Evolutionary conservation across 2,113 vertebrate genomes (phyloP).

Genomic region (Phylloscopus whistleri): DNA sequence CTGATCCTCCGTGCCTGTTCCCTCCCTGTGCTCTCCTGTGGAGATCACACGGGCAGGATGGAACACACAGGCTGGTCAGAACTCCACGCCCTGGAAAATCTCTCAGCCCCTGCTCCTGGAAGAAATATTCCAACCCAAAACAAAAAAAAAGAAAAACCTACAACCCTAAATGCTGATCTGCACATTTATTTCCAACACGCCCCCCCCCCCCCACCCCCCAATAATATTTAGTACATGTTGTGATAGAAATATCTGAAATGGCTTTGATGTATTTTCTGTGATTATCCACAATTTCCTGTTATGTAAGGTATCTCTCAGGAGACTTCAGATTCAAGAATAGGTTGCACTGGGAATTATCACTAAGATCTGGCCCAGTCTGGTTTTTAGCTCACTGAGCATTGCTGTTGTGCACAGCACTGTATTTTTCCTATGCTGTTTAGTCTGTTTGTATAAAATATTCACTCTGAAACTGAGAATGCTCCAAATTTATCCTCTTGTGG

Average conservation of each 20-base stretch:
- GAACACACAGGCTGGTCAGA: background rate
- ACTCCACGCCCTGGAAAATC: background rate
- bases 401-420: conserved; percentile 44
- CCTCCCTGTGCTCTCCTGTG: conserved; percentile 25
- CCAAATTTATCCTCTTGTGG: conserved; percentile 48
- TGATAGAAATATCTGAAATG: conserved; percentile 37
- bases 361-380: conserved; percentile 34
- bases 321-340: conserved; percentile 57
- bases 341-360: conserved; percentile 53
- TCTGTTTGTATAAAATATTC: conserved; percentile 59
- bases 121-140: background rate
- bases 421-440: conserved; percentile 47
- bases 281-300: conserved; percentile 66
- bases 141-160: background rate
- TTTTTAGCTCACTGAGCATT: conserved; percentile 43
- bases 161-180: background rate
- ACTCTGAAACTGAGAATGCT: conserved; percentile 51
- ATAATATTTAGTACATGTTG: background rate
- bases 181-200: background rate
- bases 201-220: rapidly evolving
- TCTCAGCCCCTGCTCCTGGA: background rate
- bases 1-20: conserved; percentile 15
- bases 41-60: conserved; percentile 50
- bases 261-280: conserved; percentile 47
- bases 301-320: conserved; percentile 56